Evolutionary conservation across 2,888 invertebrate genomes (phyloP).

Genomic region (Steinernema carpocapsae): DNA sequence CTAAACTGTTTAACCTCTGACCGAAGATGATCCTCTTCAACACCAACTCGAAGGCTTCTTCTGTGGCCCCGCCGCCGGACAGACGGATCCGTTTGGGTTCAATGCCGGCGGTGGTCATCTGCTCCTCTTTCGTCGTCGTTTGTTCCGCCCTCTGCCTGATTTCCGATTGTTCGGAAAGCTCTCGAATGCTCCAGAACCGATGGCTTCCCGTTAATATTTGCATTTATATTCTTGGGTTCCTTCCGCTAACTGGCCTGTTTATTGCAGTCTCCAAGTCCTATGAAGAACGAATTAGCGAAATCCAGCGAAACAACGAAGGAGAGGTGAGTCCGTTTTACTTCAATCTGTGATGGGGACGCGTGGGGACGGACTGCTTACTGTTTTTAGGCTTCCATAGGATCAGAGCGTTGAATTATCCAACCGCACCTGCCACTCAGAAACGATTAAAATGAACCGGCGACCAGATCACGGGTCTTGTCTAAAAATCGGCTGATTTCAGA

Average conservation of each 20-base stretch:
- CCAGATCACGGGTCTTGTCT: no score
- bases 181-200: constrained; percentile 26
- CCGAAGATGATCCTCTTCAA: constrained; percentile 6
- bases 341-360: no score
- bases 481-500: no score
- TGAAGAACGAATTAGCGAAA: constrained; percentile 44
- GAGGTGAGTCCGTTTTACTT: constrained; percentile 43
- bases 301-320: constrained; percentile 46
- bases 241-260: constrained; percentile 49
- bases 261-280: constrained; percentile 54
- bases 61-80: background rate
- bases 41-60: background rate
- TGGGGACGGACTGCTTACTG: no score
- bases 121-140: background rate
- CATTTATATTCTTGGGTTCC: constrained; percentile 43
- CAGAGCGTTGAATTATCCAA: no score
- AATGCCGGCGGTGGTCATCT: constrained; percentile 11
- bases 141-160: constrained; percentile 27
- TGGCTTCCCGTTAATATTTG: constrained; percentile 39
- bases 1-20: background rate
- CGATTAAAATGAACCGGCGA: no score
- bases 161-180: constrained; percentile 29
- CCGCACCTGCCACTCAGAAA: no score
- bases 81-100: background rate
- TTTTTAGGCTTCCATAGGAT: no score